Base-by-base conservation (phyloP, 1,140 invertebrate genomes). In the Telenomus remus region DNA sequence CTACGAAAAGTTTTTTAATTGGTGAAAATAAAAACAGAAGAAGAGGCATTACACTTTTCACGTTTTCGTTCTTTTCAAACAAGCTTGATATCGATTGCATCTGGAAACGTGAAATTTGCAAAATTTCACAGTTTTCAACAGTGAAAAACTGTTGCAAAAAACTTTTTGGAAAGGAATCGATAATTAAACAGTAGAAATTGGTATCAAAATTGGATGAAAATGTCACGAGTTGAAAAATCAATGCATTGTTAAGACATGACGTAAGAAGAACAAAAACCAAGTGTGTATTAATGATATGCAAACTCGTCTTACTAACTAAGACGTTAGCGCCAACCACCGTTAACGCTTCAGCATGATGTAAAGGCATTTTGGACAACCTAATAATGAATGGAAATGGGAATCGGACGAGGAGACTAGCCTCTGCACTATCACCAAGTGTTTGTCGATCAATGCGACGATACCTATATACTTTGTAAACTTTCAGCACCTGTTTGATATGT, bases 341-440 rank as follows among this genome's bases (percentile, higher is more conserved):
- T 60, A 61, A 68, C 65, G 76, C 69, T 78, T 73, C 50, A 73
- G 76, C 76, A 78, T 72, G 76, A 59, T 73, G 65, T 70, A 55
- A 74, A 78, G 51, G 76, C 76, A 78, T 78, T 66, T 74, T 74
- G 76, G 76, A 78, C 44, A 61, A 60, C 60, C 56, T 60, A 54
- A 66, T 70, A 59, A 69, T 76, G 64, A 70, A 69, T 61, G 50
- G 50, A 63, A 72, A 72, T 69, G 69, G 75, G 59, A 73, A 78
- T 65, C 46, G 64, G 75, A 77, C 69, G 60, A 69, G 50, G 59
- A 65, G 55, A 64, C 69, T 27, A 27, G 19, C 19, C 63, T 69
- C 63, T 72, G 75, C 75, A 72, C 63, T 72, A 47, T 65, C 60
- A 13, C 69, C 60, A 64, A 69, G 42, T 69, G 19, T 27, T 27